Evolutionary conservation across 2,888 invertebrate genomes (phyloP), one percentile per base, ranked within the genome.

Genomic region (Drosophila putrida): DNA sequence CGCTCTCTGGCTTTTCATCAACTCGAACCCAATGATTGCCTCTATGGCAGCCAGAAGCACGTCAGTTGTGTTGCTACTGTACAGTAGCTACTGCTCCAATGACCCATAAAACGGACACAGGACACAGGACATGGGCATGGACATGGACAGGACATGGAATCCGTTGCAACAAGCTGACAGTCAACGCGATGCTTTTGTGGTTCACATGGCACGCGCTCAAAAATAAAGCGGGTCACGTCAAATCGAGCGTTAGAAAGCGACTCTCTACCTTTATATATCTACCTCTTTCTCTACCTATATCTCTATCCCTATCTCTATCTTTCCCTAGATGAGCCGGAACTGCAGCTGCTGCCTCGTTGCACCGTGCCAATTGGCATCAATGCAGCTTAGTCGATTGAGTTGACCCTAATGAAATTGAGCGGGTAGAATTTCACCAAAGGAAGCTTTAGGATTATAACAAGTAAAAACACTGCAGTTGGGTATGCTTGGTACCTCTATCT

Each of bases 1-100:
- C 65, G 88, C 67, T 77, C 75, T 53, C 63, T 80, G 82, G 75
- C 77, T 88, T 83, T 88, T 82, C 86, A 83, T 88, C 82, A 85
- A 72, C 68, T 63, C 60, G 64, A 65, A 54, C 55, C 66, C 68
- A 69, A 84, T 72, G 82, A 82, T 82, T 82, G 82, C 67, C 82
- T 61, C 58, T 67, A 69, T 75, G 82, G 57, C 82, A 65, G 72
- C 60, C 58, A 58, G 78, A 68, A 65, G 78, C 65, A 74, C 69
- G 63, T 70, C 78, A 75, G 60, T 54, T 36, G 51, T 41, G 47
- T 15, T 53, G 25, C 13, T 13, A 10, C 15, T 57, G 47, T 47
- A 54, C 20, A 20, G 50, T 27, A 51, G 51, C 41, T 57, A 38
- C 57, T 74, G 83, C 80, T 80, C 83, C 83, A 83, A 80, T 80